Base-by-base conservation (phyloP, 2,797 vertebrate species). In the Chloroceryle inda region DNA sequence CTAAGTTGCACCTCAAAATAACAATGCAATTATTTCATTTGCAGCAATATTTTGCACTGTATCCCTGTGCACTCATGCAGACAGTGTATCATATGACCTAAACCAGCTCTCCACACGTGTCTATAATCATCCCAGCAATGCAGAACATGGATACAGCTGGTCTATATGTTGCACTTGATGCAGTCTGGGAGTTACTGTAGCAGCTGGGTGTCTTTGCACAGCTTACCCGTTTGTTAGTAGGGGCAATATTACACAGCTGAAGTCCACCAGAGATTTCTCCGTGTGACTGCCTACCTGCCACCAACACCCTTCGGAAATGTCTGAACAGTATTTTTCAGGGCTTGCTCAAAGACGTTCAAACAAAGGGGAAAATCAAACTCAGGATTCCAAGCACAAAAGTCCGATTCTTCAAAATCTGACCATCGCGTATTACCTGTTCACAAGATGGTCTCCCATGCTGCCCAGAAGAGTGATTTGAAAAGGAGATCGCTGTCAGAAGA, bases 21-120 rank as follows among this genome's bases (percentile, higher is more conserved):
- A 45, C 22, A 82, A 42, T 56, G 58, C 56, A 14, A 89, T 73
- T 84, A 64, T 97, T 55, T 92, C 53, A 67, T 91, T 93, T 94
- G 27, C 86, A 99, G 99, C 98, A 71, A 98, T 99, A 94, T 99
- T 99, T 97, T 99, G 99, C 97, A 98, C 98, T 96, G 98, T 99
- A 95, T 99, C 99, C 44, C 97, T 45, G 99, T 99, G 99, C 84
- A 98, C 98, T 12, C 99, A 99, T 4, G 98, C 99, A 13, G 98
- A 98, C 96, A 99, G 98, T 21, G 88, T 99, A 92, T 98, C 98
- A 71, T 99, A 99, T 7, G 99, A 99, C 94, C 97, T 99, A 66
- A 98, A 98, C 82, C 98, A 99, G 50, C 98, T 98, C 83, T 98
- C 98, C 0, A 98, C 98, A 59, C 98, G 98, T n/a, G 98, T 99